Percentiles rank a stretch among this genome's conserved stretches.
Conservation (phyloP, 2,888 invertebrate species). For the Drosophila atripex region DNA sequence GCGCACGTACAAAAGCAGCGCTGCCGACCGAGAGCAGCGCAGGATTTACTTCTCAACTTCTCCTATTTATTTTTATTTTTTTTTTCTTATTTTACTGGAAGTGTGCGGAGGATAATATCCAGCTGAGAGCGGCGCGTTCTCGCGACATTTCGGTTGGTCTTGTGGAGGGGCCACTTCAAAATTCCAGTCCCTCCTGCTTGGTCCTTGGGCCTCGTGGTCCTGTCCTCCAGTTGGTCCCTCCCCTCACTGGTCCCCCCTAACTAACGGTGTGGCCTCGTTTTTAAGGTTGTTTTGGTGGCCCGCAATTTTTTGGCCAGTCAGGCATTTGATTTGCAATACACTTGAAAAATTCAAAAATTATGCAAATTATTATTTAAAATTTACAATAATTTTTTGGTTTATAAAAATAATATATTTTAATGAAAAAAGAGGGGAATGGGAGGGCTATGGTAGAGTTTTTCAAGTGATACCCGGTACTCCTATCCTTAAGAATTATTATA, state of each 20-base stretch:
- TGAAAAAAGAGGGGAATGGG: too few relatives aligned
- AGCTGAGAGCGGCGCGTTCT: constrained; percentile 64
- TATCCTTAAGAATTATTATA: too few relatives aligned
- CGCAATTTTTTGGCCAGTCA: constrained; percentile 73
- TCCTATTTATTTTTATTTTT: constrained; percentile 35
- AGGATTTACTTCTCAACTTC: constrained; percentile 2
- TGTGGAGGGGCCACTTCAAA: constrained; percentile 3
- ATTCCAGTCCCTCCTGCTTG: constrained; percentile 1
- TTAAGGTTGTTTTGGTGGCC: constrained; percentile 74
- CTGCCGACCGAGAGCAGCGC: constrained; percentile 11
- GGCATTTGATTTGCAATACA: constrained; percentile 59
- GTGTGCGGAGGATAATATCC: constrained; percentile 32
- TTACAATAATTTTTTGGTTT: too few relatives aligned
- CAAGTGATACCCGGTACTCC: too few relatives aligned
- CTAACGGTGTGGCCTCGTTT: constrained; percentile 59
- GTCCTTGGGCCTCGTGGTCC: neutral
- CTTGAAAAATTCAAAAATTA: neutral
- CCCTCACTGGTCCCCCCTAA: too few relatives aligned
- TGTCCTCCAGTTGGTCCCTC: neutral
- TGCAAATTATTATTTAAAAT: too few relatives aligned
- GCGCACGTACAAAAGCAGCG: constrained; percentile 61
- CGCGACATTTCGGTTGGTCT: constrained; percentile 77
- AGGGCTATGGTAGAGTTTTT: too few relatives aligned
- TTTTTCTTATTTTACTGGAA: constrained; percentile 44
- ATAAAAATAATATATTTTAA: too few relatives aligned